Evolutionary conservation across 2,888 invertebrate genomes (phyloP), one percentile per base, ranked within the genome.

Genomic region (Rotaria socialis): DNA sequence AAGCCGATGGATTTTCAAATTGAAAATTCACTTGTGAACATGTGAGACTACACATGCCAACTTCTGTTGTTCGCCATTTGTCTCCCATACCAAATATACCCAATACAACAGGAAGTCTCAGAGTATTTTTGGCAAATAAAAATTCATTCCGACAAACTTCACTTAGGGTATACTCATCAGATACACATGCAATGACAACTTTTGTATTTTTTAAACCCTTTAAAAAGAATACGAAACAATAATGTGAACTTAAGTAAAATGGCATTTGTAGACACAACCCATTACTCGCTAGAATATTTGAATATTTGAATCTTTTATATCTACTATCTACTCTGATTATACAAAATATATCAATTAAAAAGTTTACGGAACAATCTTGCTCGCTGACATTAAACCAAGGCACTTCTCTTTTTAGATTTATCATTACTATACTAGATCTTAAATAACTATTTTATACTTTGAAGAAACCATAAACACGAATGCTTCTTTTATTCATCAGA

Each of bases 1-100:
- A 80, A 47, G 80, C 80, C 14, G 7, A n/a, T 47, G 80, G 80
- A 80, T 80, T 80, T 80, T 80, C 80, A 47, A 47, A 80, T 47
- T 80, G 80, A 80, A 80, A 80, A 80, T 80, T 80, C 8, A 80
- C 19, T 47, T 80, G 80, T 14, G 22, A 11, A 80, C 80, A 80
- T 24, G 43, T 4, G 5, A 43, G n/a, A 80, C 80, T 80, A 80
- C 80, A 80, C 80, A 80, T 80, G 43, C 80, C 80, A 80, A 80
- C 80, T 80, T 80, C 80, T n/a, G 80, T 80, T 3, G 47, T 47
- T 80, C 80, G 89, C 90, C 90, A 90, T 41, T 88, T 88, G 84
- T 88, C 88, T 1, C 90, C 90, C 27, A 89, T 90, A 1, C 90
- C 90, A 16, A 90, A 90, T n/a, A 89, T 88, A 84, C 89, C 90